Base-by-base conservation (phyloP, 2,888 invertebrate genomes). In the Eristalis intricaria region DNA sequence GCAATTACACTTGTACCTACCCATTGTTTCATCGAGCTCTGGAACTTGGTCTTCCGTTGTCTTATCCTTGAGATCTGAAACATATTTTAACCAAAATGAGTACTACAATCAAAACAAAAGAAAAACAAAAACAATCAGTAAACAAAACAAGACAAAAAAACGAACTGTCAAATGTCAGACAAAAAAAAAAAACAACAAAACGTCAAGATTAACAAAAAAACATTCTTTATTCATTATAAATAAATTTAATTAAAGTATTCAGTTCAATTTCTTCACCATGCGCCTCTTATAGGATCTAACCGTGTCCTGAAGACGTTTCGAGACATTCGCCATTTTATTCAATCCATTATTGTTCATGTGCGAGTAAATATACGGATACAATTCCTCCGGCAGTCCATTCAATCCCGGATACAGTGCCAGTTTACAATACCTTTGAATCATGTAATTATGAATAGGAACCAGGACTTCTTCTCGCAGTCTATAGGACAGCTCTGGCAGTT, bases 391-490 rank as follows among this genome's bases (percentile, higher is more conserved):
- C 38, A 93, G 35, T 0, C 92, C 92, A 78, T 90, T 60, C n/a
- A 95, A 19, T 93, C 94, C 90, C 0, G 93, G 92, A 89, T 91
- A 90, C 13, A 89, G 58, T 1, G 89, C 81, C 89, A 94, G 91
- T 26, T 86, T 73, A 76, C 91, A 90, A 0, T 76, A 60, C 43
- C 22, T 64, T 75, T 91, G 93, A 22, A 95, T 91, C 89, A 95
- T 93, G 89, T 93, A 93, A 89, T 94, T 94, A 73, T 95, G 94
- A 58, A 95, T 93, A 35, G 95, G 94, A 40, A 94, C 92, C 50
- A 94, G 90, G 29, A 95, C 89, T 75, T 93, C 92, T 88, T 95
- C 94, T 89, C 95, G 95, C 81, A 95, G 93, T 75, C 92, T 93
- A 56, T 91, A 90, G 10, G 94, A 93, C 29, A 95, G 91, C 89